Evolutionary conservation across 2,888 invertebrate genomes (phyloP).

Genomic region (Barypeithes pellucidus): DNA sequence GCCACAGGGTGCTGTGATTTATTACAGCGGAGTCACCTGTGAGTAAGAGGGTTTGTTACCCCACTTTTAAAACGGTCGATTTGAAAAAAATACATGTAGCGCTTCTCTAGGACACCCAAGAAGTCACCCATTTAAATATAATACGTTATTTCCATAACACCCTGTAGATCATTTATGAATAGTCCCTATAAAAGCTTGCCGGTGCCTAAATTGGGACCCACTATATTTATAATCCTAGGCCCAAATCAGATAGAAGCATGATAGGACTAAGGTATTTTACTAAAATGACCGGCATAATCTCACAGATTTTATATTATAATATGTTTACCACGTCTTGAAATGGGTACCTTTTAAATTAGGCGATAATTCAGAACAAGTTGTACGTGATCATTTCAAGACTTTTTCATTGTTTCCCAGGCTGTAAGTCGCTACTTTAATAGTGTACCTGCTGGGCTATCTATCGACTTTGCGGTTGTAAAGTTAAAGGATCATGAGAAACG

Average conservation of each 20-base stretch:
- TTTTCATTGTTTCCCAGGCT: constrained; percentile 46
- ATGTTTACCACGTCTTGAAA: constrained; percentile 38
- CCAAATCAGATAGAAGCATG: background rate
- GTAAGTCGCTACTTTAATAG: constrained; percentile 37
- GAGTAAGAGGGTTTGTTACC: too few relatives aligned
- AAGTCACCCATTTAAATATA: too few relatives aligned
- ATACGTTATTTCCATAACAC: too few relatives aligned
- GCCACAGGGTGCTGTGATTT: too few relatives aligned
- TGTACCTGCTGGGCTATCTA: constrained; percentile 40
- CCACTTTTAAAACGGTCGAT: too few relatives aligned
- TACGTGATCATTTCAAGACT: constrained; percentile 43
- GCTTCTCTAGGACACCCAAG: too few relatives aligned
- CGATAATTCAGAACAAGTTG: constrained; percentile 49
- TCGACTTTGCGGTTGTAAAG: constrained; percentile 37
- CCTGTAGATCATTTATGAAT: background rate
- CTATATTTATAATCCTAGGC: background rate
- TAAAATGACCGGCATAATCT: background rate
- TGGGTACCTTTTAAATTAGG: constrained; percentile 46
- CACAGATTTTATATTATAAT: background rate
- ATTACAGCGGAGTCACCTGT: too few relatives aligned
- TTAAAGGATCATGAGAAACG: constrained; percentile 41
- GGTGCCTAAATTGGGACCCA: background rate
- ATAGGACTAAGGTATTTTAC: background rate
- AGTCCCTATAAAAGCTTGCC: background rate
- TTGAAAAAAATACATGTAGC: too few relatives aligned